Base-by-base conservation (phyloP, 2,888 invertebrate genomes). In the Alviniconcha strummeri region DNA sequence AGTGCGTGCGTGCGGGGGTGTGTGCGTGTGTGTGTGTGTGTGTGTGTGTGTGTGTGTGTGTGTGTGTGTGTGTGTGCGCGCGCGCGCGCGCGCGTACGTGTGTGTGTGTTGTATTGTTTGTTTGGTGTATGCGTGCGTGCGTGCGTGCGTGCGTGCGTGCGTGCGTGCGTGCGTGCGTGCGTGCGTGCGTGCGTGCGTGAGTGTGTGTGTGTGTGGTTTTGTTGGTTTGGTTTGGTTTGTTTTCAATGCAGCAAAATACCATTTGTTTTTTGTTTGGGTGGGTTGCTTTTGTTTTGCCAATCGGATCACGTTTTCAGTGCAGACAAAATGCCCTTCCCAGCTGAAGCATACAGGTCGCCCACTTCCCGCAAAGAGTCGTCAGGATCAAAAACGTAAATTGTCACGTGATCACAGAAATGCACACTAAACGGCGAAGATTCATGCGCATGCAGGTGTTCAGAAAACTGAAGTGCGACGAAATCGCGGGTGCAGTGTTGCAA, bases 341-440 rank as follows among this genome's bases (percentile, higher is more conserved):
- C 13, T 60, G 8, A 0, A 60, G 13, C 1, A 60, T 60, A 13
- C 60, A 13, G 60, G 13, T 60, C 60, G 7, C 6, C 79, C 36
- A 64, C 54, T 36, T 13, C n/a, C 52, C 11, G 17, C 54, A 80
- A 55, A n/a, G 54, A 9, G 55, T 17, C 69, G 69, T 69, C 67
- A 11, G 80, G 80, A 52, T 80, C 80, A 80, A 80, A 80, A 9
- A 9, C 19, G 69, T 69, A 56, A 52, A 80, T 67, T 4, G 69
- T 80, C 80, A 80, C 80, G 80, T 80, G 80, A 69, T 80, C 80
- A 69, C 69, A 69, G 19, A 80, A 80, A 7, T 15, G 80, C 67
- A 69, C 80, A 36, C 36, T 36, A n/a, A 80, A 80, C 54, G 55
- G 54, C 80, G 69, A 9, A 19, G 7, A 55, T 56, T 9, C 79